phyloP scores from a whole-genome alignment of 64 coral and sea anemone genomes.

The Catalaphyllia jardinei region DNA sequence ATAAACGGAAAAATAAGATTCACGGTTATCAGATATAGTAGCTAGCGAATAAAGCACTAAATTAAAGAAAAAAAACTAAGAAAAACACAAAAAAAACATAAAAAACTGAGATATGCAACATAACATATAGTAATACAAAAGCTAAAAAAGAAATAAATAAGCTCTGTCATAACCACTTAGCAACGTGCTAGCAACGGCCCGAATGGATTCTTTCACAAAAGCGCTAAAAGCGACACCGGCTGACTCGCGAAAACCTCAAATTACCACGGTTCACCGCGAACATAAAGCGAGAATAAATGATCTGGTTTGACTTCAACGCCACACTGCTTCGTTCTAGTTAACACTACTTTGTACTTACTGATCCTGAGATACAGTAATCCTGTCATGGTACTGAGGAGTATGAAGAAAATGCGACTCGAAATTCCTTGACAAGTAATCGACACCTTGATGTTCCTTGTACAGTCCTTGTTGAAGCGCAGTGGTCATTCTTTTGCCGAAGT shows the following conservation, averaged over 20 bases:
- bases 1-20: neutral
- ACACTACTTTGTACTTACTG: conserved; percentile 64
- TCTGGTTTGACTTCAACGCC: conserved; percentile 2
- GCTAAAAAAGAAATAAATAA: neutral
- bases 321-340: neutral
- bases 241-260: neutral
- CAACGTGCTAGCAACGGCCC: conserved; percentile 69
- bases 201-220: conserved; percentile 19
- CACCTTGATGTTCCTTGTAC: conserved; percentile 75
- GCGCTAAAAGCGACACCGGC: neutral
- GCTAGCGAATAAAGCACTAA: too few relatives aligned
- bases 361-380: conserved; percentile 80
- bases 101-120: too few relatives aligned
- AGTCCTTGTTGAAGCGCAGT: conserved; percentile 49
- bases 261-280: neutral
- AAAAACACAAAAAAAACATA: too few relatives aligned
- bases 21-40: neutral
- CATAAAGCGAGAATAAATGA: neutral
- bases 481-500: conserved; percentile 36
- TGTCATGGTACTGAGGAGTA: conserved; percentile 64
- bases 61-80: too few relatives aligned
- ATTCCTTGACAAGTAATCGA: conserved; percentile 90
- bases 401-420: conserved; percentile 87
- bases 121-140: too few relatives aligned
- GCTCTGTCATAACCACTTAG: conserved; percentile 13